These are phyloP conservation scores for Junonia oenone DNA, from an alignment of 2,888 invertebrate genomes.

Conservation along the genomic window DNA sequence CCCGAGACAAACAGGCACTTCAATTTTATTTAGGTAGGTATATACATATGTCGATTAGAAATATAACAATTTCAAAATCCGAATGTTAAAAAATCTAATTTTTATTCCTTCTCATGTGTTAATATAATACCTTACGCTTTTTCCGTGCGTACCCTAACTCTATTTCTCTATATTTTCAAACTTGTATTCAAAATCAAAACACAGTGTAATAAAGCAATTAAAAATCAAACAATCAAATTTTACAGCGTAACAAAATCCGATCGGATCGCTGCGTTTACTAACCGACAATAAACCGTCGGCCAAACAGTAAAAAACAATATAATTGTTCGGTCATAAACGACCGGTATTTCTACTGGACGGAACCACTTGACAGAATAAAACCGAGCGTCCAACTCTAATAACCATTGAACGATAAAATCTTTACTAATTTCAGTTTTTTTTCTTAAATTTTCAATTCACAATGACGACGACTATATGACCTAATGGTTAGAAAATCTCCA, in stretches of 20 bases:
- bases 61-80: too few relatives aligned
- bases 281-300: slow-evolving; percentile 46
- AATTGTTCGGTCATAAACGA: slow-evolving; percentile 50
- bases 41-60: too few relatives aligned
- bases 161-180: slow-evolving; percentile 12
- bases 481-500: too few relatives aligned
- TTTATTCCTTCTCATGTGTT: too few relatives aligned
- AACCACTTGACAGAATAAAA: slow-evolving; percentile 24
- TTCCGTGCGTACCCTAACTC: not conserved
- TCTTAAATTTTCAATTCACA: not conserved
- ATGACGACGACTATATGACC: too few relatives aligned
- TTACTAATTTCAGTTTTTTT: too few relatives aligned
- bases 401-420: not conserved
- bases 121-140: too few relatives aligned
- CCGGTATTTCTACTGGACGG: slow-evolving; percentile 34
- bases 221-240: slow-evolving; percentile 64
- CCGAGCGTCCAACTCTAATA: slow-evolving; percentile 6
- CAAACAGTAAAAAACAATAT: slow-evolving; percentile 43
- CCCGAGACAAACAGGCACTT: too few relatives aligned
- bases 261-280: slow-evolving; percentile 44
- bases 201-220: slow-evolving; percentile 38
- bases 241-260: slow-evolving; percentile 55
- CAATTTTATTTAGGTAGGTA: too few relatives aligned
- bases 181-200: slow-evolving; percentile 29
- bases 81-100: too few relatives aligned